A percentile compares a stretch with the other conserved stretches of the same genome.
Conservation (phyloP, 1,140 invertebrate genomes). For the Drosophila ambigua region DNA sequence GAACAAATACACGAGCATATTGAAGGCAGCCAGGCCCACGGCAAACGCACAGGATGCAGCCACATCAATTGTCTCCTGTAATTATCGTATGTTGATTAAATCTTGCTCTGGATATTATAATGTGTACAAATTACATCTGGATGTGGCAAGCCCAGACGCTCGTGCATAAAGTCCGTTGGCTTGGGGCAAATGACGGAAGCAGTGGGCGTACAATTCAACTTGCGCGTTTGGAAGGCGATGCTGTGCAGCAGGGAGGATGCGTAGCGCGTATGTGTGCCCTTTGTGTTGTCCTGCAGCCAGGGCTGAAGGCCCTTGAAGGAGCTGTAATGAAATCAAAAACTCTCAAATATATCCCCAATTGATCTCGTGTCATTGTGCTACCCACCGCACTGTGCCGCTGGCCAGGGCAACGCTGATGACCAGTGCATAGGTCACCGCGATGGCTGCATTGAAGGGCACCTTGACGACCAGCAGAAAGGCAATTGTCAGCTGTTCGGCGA, state of each 20-base stretch:
- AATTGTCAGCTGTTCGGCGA: constrained; percentile 93
- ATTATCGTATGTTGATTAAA: background rate
- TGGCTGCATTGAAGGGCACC: constrained; percentile 89
- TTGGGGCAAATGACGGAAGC: constrained; percentile 81
- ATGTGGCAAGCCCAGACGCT: constrained; percentile 82
- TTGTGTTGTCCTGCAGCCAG: constrained; percentile 92
- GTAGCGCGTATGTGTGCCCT: constrained; percentile 90
- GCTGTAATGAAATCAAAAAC: constrained; percentile 76
- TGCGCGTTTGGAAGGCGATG: constrained; percentile 86
- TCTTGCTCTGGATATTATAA: constrained; percentile 31
- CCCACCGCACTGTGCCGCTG: constrained; percentile 91
- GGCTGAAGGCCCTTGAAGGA: constrained; percentile 90
- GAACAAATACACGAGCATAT: constrained; percentile 93
- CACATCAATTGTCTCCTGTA: constrained; percentile 86
- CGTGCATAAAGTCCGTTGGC: constrained; percentile 77
- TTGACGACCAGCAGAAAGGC: constrained; percentile 92
- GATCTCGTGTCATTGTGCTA: constrained; percentile 23
- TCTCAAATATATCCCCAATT: background rate
- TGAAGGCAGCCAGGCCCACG: constrained; percentile 91
- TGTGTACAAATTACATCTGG: constrained; percentile 79
- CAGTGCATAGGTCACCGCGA: constrained; percentile 90
- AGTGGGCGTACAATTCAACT: constrained; percentile 75
- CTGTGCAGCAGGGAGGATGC: constrained; percentile 89
- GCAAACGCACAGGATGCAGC: constrained; percentile 93
- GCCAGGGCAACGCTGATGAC: constrained; percentile 90